phyloP scores from a whole-genome alignment of 2,797 vertebrate species.

The Pangasius macronema region DNA sequence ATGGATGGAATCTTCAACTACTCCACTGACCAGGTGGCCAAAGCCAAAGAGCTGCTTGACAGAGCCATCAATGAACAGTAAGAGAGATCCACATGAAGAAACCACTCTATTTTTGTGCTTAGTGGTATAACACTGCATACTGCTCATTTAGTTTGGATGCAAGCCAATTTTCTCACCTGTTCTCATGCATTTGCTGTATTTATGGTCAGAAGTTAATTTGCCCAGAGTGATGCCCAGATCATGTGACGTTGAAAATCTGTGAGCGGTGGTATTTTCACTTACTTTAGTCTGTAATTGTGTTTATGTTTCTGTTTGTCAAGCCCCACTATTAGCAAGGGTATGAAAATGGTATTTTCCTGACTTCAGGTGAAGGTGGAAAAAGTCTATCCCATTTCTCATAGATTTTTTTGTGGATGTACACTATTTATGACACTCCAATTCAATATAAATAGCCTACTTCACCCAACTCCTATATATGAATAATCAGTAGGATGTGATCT shows the following conservation, averaged over 20 bases:
- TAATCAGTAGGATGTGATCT: neutral
- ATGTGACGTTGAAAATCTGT: neutral
- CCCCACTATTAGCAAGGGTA: neutral
- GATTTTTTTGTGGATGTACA: neutral
- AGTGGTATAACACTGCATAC: neutral
- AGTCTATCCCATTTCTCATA: neutral
- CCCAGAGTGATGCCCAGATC: neutral
- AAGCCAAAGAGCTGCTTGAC: constrained; percentile 72
- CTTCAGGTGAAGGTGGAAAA: neutral
- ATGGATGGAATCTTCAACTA: constrained; percentile 74
- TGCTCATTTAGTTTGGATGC: neutral
- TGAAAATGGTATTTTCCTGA: neutral
- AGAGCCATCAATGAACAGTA: constrained; percentile 77
- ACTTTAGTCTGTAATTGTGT: neutral
- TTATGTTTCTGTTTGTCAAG: neutral
- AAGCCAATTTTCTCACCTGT: neutral
- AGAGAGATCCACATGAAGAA: constrained; percentile 48
- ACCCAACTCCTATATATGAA: neutral
- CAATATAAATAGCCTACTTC: neutral
- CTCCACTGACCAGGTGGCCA: constrained; percentile 69
- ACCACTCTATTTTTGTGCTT: neutral
- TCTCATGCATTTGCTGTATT: neutral
- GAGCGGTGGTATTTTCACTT: neutral
- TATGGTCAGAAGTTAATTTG: neutral
- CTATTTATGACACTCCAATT: neutral